phyloP scores from a whole-genome alignment of 92 coral and sea anemone genomes.

The Bergia sp. region DNA sequence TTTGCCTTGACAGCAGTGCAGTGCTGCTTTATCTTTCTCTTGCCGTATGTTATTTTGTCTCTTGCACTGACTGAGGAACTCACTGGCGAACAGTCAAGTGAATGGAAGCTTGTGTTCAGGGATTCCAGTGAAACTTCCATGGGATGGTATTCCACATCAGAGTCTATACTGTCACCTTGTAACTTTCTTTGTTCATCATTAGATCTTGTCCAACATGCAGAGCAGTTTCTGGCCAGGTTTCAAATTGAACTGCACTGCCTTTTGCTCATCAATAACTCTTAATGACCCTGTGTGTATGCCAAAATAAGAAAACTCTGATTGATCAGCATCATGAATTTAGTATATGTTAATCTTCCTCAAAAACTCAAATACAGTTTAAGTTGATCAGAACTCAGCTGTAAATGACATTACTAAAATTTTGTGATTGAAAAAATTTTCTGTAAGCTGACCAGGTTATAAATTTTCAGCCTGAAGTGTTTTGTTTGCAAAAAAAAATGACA shows the following conservation, averaged over 20 bases:
- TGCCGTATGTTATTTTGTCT: conserved; percentile 1
- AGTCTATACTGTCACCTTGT: not conserved
- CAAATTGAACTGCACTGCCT: not conserved
- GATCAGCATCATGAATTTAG: too few relatives aligned
- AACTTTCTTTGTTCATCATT: not conserved
- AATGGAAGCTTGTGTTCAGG: conserved; percentile 15
- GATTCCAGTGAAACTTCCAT: conserved; percentile 21
- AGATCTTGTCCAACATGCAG: conserved; percentile 14
- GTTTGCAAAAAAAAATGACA: too few relatives aligned
- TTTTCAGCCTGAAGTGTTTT: too few relatives aligned
- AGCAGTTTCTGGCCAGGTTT: conserved; percentile 15
- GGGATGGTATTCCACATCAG: conserved; percentile 6
- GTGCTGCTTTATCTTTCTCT: conserved; percentile 3
- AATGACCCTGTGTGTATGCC: not conserved
- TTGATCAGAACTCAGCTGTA: too few relatives aligned
- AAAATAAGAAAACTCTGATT: too few relatives aligned
- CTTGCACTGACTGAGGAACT: conserved; percentile 15
- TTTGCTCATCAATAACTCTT: conserved; percentile 10
- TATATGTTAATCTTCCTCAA: too few relatives aligned
- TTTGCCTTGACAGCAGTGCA: conserved; percentile 7
- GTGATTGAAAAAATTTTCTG: too few relatives aligned
- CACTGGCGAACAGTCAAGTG: conserved; percentile 3
- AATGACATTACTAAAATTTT: too few relatives aligned
- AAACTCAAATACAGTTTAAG: too few relatives aligned
- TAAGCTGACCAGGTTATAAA: too few relatives aligned